Base-by-base conservation (phyloP, 2,113 vertebrate genomes). In the Tragelaphus imberbis region DNA sequence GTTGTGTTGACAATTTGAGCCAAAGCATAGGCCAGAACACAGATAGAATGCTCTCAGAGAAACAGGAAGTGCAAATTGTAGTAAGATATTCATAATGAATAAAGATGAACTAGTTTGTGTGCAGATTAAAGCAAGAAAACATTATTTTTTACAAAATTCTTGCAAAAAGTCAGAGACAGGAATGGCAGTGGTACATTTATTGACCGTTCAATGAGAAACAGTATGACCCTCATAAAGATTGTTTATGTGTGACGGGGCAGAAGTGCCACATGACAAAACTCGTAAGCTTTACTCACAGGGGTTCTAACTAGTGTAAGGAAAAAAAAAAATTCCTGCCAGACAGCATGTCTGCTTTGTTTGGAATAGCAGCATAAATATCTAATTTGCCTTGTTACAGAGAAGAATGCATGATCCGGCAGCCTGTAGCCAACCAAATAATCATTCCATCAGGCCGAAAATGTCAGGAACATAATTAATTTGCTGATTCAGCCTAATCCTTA, bases 291-390 rank as follows among this genome's bases (percentile, higher is more conserved):
- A 59, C 7, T 81, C 94, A 97, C 84, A 84, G 97, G 94, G 96
- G 96, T 98, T 98, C 27, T 97, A 97, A 97, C 81, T 95, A 77
- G 59, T 84, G 28, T 88, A 88, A 84, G 94, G 85, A 97, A 96
- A 71, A 97, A 96, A 84, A 94, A 92, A 68, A 49, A 75, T 40
- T 93, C 84, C 82, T 97, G 85, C 98, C 98, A 98, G 98, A 98
- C 96, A 98, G 96, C 47, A 0, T 98, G 98, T 97, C 98, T 98
- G 96, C 97, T 98, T 97, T 97, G 86, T 94, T 98, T 98, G 94
- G 91, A 98, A 90, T 63, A 98, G 96, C 98, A 97, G 91, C 97
- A 95, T 98, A 98, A 98, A 98, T 98, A 98, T 80, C 94, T 90
- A 97, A 94, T 98, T 98, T 98, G 96, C 97, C 94, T 95, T 79